Evolutionary conservation across 92 coral and sea anemone genomes (phyloP).

Genomic region (Zoanthus solanderi): DNA sequence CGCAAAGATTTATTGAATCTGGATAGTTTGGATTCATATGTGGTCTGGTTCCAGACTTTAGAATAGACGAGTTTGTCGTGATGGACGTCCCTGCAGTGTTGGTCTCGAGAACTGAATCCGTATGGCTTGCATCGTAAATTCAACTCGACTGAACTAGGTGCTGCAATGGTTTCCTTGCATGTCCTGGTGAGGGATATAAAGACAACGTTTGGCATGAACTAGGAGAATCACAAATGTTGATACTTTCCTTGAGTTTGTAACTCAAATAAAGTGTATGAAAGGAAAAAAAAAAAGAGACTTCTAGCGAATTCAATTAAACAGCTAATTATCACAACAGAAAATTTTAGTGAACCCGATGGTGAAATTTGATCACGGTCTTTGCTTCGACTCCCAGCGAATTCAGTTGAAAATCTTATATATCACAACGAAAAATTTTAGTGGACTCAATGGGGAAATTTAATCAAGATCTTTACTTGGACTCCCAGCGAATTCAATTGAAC

Average conservation of each 20-base stretch:
- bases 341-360: too few relatives aligned
- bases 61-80: not conserved
- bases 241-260: not conserved
- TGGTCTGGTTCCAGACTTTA: too few relatives aligned
- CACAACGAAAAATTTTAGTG: too few relatives aligned
- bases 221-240: not conserved
- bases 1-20: not conserved
- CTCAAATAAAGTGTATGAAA: not conserved
- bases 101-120: not conserved
- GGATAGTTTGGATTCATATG: not conserved
- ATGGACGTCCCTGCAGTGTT: constrained; percentile 1
- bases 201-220: not conserved
- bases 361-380: too few relatives aligned
- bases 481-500: too few relatives aligned
- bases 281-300: too few relatives aligned
- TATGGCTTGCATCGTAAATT: not conserved
- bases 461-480: too few relatives aligned
- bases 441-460: too few relatives aligned
- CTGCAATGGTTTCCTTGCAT: not conserved
- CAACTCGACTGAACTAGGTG: not conserved
- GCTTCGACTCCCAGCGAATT: too few relatives aligned
- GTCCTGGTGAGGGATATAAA: not conserved
- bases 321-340: too few relatives aligned
- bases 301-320: too few relatives aligned
- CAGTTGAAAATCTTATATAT: too few relatives aligned